phyloP scores from a whole-genome alignment of 2,113 vertebrate species.

The Phalacrocorax brasilianus region DNA sequence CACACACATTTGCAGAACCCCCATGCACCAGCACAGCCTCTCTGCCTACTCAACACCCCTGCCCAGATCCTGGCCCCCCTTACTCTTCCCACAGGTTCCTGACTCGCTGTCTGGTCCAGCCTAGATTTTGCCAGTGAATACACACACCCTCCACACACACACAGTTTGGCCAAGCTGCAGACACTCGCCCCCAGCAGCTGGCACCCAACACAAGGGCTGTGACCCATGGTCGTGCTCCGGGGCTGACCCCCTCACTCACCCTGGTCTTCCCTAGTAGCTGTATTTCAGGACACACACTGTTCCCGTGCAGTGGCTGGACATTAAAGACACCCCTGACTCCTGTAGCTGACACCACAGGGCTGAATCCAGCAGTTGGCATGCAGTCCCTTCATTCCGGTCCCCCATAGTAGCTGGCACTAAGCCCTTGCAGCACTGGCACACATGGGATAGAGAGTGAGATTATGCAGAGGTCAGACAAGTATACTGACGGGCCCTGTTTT shows the following conservation, averaged over 20 bases:
- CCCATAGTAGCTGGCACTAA: background rate
- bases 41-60: fast-evolving
- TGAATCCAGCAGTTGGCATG: background rate
- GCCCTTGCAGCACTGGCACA: background rate
- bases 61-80: fast-evolving
- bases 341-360: background rate
- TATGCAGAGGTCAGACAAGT: fast-evolving
- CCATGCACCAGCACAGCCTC: fast-evolving
- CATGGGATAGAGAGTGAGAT: background rate
- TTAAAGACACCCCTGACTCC: background rate
- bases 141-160: fast-evolving
- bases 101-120: fast-evolving
- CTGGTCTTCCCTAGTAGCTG: fast-evolving
- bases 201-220: fast-evolving
- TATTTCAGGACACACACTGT: too few species aligned
- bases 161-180: background rate
- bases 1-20: fast-evolving
- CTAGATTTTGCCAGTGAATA: background rate
- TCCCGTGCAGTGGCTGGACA: background rate
- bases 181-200: fast-evolving
- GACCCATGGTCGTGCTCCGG: background rate
- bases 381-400: fast-evolving
- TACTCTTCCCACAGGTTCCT: fast-evolving
- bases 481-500: fast-evolving
- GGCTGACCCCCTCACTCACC: background rate